Percentiles rank a stretch among this genome's conserved stretches.
phyloP scores from a whole-genome alignment of 2,888 invertebrate species.

The Listrodromus nycthemerus region DNA sequence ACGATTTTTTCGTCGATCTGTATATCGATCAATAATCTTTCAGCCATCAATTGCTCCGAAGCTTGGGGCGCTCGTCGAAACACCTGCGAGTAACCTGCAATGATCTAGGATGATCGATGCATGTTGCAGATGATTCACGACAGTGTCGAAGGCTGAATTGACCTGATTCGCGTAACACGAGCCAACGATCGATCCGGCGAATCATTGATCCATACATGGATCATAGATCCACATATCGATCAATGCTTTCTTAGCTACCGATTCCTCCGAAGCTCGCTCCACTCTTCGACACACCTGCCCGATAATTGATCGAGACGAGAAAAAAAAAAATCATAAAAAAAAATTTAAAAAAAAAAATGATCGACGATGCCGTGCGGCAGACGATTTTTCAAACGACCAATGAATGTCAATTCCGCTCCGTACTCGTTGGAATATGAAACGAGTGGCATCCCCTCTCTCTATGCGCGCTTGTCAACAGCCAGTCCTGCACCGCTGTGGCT shows the following conservation, averaged over 20 bases:
- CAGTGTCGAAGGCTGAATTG: background rate
- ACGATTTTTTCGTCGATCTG: background rate
- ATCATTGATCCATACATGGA: background rate
- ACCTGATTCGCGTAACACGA: background rate
- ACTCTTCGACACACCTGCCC: background rate
- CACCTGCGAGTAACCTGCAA: background rate
- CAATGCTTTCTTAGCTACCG: background rate
- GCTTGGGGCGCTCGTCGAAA: background rate
- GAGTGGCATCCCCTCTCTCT: constrained; percentile 13
- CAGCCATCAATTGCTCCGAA: background rate
- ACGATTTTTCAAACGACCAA: constrained; percentile 25
- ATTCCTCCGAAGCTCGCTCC: background rate
- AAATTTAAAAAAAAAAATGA: background rate
- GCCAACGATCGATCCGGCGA: background rate
- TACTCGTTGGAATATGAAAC: constrained; percentile 44
- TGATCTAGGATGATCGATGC: background rate
- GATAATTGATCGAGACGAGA: background rate
- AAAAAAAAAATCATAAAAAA: background rate
- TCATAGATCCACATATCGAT: background rate
- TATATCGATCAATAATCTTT: background rate
- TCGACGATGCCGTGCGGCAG: background rate
- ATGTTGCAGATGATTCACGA: background rate
- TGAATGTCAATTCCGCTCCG: background rate
- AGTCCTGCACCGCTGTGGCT: constrained; percentile 37
- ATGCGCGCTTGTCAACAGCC: constrained; percentile 44